These are phyloP conservation scores for Channa maculata DNA, from an alignment of 2,113 vertebrate species.

Conservation along the genomic window DNA sequence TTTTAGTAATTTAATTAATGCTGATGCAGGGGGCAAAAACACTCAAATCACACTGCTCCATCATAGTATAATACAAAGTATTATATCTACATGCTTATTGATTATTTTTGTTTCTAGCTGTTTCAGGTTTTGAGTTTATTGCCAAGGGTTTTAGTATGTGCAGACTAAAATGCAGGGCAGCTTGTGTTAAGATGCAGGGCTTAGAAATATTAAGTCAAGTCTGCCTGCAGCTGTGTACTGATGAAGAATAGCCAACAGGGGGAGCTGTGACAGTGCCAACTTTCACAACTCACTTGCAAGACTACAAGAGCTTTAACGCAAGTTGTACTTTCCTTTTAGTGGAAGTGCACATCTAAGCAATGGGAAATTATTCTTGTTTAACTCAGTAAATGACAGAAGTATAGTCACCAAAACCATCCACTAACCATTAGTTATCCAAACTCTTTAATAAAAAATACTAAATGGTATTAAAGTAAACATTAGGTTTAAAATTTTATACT, in stretches of 20 bases:
- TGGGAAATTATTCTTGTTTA: background rate
- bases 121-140: no score
- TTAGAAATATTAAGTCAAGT: slow-evolving; percentile 30
- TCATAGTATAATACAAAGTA: no score
- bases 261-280: slow-evolving; percentile 6
- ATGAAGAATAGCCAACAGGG: slow-evolving; percentile 34
- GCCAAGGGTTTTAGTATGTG: background rate
- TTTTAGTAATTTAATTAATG: no score
- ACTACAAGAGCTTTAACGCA: background rate
- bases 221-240: slow-evolving; percentile 50
- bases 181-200: slow-evolving; percentile 31
- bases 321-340: background rate
- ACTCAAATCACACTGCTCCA: no score
- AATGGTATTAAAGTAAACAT: no score
- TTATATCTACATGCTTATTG: no score
- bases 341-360: background rate
- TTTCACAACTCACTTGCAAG: slow-evolving; percentile 2
- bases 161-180: slow-evolving; percentile 40
- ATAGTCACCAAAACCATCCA: no score
- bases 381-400: background rate
- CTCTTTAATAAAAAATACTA: no score
- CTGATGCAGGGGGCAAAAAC: no score
- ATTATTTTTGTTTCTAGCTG: no score
- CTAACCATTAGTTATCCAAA: no score
- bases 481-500: no score